Conservation (phyloP, 2,113 vertebrate genomes). For the Eonycteris spelaea region DNA sequence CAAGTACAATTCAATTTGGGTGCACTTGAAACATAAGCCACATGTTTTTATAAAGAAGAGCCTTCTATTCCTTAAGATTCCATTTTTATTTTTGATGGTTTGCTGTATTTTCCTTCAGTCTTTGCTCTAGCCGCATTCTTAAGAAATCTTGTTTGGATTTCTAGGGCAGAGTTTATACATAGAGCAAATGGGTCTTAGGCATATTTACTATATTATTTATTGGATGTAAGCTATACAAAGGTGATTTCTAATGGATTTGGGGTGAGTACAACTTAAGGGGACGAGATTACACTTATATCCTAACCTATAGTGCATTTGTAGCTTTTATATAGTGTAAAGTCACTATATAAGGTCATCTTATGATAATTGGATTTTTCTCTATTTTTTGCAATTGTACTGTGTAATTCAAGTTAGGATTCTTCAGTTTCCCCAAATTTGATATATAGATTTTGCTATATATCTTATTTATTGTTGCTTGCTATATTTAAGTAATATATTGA, state of each 20-base stretch:
- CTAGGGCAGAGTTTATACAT: background rate
- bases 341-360: background rate
- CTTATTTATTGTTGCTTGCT: background rate
- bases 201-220: conserved; percentile 11
- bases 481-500: conserved; percentile 13
- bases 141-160: conserved; percentile 25
- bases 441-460: background rate
- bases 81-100: background rate
- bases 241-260: background rate
- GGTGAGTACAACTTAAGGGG: background rate
- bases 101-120: background rate
- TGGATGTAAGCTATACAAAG: background rate
- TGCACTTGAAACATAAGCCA: background rate
- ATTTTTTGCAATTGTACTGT: background rate
- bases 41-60: background rate
- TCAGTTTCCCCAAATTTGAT: background rate
- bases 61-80: background rate
- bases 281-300: background rate
- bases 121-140: background rate
- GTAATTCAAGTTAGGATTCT: background rate
- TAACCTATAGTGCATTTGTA: background rate
- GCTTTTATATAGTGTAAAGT: background rate
- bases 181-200: background rate
- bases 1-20: background rate
- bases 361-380: background rate